Percentiles rank a stretch among this genome's conserved stretches.
These are phyloP conservation scores for Columba livia DNA, from an alignment of 2,113 vertebrate species.

Conservation along the genomic window DNA sequence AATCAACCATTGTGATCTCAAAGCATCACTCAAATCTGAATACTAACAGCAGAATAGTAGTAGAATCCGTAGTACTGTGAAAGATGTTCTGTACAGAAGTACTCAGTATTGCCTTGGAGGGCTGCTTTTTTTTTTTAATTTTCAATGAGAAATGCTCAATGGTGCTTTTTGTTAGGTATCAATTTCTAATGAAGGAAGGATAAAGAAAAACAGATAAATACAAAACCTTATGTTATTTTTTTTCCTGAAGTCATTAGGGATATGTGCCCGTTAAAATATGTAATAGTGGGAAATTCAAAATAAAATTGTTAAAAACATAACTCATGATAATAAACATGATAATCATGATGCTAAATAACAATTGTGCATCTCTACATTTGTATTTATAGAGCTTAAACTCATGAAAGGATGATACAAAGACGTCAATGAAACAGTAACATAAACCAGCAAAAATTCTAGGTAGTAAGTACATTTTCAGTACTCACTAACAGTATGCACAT, in stretches of 20 bases:
- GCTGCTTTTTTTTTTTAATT: neutral
- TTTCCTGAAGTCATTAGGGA: neutral
- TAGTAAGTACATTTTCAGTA: neutral
- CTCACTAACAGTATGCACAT: neutral
- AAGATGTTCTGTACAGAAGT: neutral
- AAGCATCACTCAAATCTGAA: neutral
- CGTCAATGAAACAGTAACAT: neutral
- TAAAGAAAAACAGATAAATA: neutral
- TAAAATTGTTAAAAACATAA: neutral
- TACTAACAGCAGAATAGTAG: neutral
- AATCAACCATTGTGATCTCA: rapidly evolving
- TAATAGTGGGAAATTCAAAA: neutral
- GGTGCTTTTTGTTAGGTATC: neutral
- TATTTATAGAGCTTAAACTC: neutral
- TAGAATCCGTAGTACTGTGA: neutral
- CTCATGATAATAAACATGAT: neutral
- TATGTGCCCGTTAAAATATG: neutral
- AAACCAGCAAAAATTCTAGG: neutral
- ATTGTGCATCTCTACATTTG: neutral
- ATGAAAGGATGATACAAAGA: neutral
- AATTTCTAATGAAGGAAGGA: neutral
- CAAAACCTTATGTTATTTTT: neutral
- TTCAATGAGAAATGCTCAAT: neutral
- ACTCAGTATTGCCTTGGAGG: neutral
- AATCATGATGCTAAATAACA: neutral